phyloP scores from a whole-genome alignment of 2,113 vertebrate genomes.

The Syngnathus floridae region DNA sequence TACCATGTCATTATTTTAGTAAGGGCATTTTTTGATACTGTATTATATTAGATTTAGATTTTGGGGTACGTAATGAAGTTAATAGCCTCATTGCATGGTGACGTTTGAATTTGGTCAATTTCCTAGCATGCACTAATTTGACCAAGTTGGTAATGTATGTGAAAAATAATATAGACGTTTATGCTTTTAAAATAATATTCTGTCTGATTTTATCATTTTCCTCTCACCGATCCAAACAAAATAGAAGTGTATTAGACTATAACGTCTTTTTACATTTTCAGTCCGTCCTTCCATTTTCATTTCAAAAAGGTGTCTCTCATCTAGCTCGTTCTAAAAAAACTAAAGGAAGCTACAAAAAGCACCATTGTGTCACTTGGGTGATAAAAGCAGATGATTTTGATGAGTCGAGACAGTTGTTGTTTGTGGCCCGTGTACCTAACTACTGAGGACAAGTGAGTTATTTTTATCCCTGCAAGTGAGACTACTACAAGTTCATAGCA shows the following conservation, averaged over 20 bases:
- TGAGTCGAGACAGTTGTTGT: conserved; percentile 16
- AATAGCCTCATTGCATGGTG: neutral
- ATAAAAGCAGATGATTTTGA: conserved; percentile 37
- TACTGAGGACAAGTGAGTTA: conserved; percentile 32
- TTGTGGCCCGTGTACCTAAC: conserved; percentile 9
- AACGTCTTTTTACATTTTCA: neutral
- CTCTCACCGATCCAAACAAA: neutral
- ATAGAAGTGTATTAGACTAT: no score
- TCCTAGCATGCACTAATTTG: neutral
- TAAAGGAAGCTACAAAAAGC: conserved; percentile 16
- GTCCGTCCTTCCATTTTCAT: neutral
- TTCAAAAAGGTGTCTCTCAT: neutral
- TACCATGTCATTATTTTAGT: neutral
- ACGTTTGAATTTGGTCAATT: neutral
- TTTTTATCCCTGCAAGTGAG: conserved; percentile 35
- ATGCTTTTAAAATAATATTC: neutral
- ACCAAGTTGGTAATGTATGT: neutral
- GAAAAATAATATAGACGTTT: neutral
- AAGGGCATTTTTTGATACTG: neutral
- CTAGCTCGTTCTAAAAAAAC: neutral
- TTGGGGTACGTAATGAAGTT: neutral
- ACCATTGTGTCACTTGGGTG: conserved; percentile 20
- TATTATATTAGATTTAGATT: no score
- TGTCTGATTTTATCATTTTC: neutral
- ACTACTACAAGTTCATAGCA: conserved; percentile 14